Evolutionary conservation across 2,797 vertebrate genomes (phyloP).

Genomic region (Sebastes cheni): DNA sequence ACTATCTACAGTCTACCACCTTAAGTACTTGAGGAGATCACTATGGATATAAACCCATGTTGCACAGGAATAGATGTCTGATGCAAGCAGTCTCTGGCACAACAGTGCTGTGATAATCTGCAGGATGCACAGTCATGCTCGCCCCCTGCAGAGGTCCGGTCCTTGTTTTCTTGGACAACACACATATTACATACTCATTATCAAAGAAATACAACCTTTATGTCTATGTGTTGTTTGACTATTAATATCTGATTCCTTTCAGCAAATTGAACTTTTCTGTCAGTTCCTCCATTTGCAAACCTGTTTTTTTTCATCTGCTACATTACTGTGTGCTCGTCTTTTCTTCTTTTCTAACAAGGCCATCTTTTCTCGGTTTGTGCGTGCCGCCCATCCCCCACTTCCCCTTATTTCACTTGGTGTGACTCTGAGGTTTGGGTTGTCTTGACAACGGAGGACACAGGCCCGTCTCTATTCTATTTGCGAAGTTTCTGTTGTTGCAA

Average conservation of each 20-base stretch:
- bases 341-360: slow-evolving; percentile 25
- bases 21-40: slow-evolving; percentile 55
- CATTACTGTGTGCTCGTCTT: slow-evolving; percentile 1
- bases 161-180: neutral
- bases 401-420: slow-evolving; percentile 76
- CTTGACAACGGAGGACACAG: slow-evolving; percentile 78
- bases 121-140: slow-evolving; percentile 67
- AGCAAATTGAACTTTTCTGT: neutral
- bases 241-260: neutral
- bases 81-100: slow-evolving; percentile 50
- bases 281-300: neutral
- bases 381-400: slow-evolving; percentile 78
- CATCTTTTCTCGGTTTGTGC: slow-evolving; percentile 59
- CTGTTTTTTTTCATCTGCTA: neutral
- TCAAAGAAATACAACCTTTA: neutral
- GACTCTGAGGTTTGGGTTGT: slow-evolving; percentile 84
- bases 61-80: slow-evolving; percentile 70
- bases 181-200: neutral
- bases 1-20: slow-evolving; percentile 58
- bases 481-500: slow-evolving; percentile 79
- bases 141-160: slow-evolving; percentile 15
- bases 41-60: slow-evolving; percentile 70
- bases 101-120: slow-evolving; percentile 59
- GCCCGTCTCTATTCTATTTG: slow-evolving; percentile 60
- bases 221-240: neutral